phyloP scores from a whole-genome alignment of 2,113 vertebrate genomes.

The Osmerus eperlanus region DNA sequence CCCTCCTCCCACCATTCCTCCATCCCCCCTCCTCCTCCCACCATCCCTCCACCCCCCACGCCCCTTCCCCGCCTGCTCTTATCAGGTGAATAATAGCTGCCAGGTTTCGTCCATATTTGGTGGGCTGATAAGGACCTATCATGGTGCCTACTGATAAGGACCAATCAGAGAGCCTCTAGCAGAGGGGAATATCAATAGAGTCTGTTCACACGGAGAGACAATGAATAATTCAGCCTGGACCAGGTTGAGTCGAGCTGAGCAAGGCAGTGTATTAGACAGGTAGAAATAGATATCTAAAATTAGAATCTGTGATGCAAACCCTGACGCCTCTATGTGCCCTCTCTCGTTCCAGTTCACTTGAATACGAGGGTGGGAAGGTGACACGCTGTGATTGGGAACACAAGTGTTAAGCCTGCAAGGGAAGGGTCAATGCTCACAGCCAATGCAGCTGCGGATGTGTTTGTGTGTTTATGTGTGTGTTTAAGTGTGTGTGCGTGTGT shows the following conservation, averaged over 20 bases:
- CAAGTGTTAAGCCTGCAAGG: background rate
- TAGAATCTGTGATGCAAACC: slow-evolving; percentile 52
- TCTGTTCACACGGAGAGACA: slow-evolving; percentile 15
- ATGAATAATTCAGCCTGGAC: slow-evolving; percentile 52
- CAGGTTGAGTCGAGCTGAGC: slow-evolving; percentile 7
- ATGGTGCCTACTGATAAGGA: slow-evolving; percentile 40
- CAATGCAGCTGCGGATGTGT: no score
- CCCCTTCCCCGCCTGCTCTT: slow-evolving; percentile 8
- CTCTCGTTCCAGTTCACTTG: slow-evolving; percentile 20
- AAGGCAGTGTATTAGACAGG: slow-evolving; percentile 37
- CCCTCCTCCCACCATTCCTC: background rate
- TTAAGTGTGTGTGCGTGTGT: background rate
- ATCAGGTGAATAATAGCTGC: slow-evolving; percentile 44
- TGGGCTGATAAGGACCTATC: slow-evolving; percentile 52
- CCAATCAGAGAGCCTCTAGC: slow-evolving; percentile 46
- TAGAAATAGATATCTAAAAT: slow-evolving; percentile 60
- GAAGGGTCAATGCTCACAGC: no score
- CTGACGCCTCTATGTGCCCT: slow-evolving; percentile 7
- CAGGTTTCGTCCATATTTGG: slow-evolving; percentile 40
- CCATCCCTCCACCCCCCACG: background rate
- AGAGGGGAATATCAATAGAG: slow-evolving; percentile 46
- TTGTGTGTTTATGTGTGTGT: background rate
- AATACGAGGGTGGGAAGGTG: slow-evolving; percentile 5
- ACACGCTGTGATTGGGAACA: background rate
- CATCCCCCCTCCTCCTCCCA: background rate